Evolutionary conservation across 2,113 vertebrate genomes (phyloP).

Genomic region (Hippocampus zosterae): DNA sequence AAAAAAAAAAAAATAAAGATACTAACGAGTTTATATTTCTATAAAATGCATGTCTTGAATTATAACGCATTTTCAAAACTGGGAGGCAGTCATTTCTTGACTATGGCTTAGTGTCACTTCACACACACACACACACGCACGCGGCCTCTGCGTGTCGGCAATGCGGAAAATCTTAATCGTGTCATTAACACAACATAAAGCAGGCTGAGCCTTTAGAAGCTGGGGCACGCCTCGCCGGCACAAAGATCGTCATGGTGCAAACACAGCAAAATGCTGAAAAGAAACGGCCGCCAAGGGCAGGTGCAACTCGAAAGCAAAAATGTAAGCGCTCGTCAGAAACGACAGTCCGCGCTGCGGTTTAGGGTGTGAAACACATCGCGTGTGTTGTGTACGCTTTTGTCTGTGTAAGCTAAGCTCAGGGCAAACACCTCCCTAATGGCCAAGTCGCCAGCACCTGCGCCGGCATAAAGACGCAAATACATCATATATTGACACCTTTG

Average conservation of each 20-base stretch:
- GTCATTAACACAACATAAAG: conserved; percentile 7
- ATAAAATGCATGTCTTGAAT: no score
- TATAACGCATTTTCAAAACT: no score
- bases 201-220: neutral
- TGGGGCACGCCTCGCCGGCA: neutral
- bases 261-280: neutral
- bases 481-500: neutral
- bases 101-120: no score
- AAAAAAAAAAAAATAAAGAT: neutral
- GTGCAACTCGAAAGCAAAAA: neutral
- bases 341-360: neutral
- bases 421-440: neutral
- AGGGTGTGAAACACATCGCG: neutral
- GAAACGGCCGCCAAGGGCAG: neutral
- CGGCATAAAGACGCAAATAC: neutral
- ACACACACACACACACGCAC: no score
- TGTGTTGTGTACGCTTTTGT: neutral
- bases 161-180: conserved; percentile 2
- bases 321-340: conserved; percentile 2
- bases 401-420: neutral
- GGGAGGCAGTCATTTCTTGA: no score
- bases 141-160: neutral
- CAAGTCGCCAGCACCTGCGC: neutral
- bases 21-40: neutral
- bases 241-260: conserved; percentile 1